Evolutionary conservation across 2,888 invertebrate species (phyloP).

Genomic region (Catocala nupta): DNA sequence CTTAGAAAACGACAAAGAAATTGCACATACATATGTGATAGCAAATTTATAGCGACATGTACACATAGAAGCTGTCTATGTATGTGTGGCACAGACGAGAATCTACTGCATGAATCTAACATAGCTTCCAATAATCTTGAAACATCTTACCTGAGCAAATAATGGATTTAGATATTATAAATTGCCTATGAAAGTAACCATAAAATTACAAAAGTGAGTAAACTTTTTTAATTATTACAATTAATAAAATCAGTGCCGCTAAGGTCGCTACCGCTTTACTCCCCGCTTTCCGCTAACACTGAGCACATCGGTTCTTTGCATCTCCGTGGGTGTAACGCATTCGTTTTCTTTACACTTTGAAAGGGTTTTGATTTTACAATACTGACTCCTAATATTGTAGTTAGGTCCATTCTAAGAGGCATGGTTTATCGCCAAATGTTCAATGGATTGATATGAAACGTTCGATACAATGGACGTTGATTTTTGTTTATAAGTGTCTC

Average conservation of each 20-base stretch:
- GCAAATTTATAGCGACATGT: too few relatives aligned
- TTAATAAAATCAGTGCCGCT: background rate
- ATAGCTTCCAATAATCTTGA: too few relatives aligned
- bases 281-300: conserved; percentile 25
- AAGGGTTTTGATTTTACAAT: conserved; percentile 79
- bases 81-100: too few relatives aligned
- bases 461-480: conserved; percentile 40
- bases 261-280: background rate
- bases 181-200: too few relatives aligned
- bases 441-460: conserved; percentile 48
- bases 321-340: conserved; percentile 66
- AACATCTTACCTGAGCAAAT: too few relatives aligned
- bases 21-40: too few relatives aligned
- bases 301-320: conserved; percentile 22
- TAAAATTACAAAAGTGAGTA: too few relatives aligned
- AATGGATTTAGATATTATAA: too few relatives aligned
- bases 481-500: conserved; percentile 41
- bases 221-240: too few relatives aligned
- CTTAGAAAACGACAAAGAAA: too few relatives aligned
- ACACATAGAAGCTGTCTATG: too few relatives aligned
- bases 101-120: too few relatives aligned
- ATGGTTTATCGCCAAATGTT: conserved; percentile 61
- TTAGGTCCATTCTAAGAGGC: conserved; percentile 59
- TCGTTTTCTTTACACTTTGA: conserved; percentile 73
- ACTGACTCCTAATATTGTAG: conserved; percentile 62